phyloP scores from a whole-genome alignment of 1,140 invertebrate species.

The Micrasema minimum region DNA sequence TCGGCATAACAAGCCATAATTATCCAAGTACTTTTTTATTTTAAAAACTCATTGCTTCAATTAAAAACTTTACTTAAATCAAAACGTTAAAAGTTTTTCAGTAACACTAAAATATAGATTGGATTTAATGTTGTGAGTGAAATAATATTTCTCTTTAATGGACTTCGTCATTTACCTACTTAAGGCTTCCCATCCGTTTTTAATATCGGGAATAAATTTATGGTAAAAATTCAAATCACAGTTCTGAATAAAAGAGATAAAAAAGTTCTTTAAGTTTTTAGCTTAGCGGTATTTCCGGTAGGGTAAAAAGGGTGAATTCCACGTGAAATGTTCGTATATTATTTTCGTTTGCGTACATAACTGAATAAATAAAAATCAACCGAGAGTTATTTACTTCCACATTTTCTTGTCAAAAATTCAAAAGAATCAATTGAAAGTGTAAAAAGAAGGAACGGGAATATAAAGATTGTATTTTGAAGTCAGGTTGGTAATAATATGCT shows the following conservation, averaged over 20 bases:
- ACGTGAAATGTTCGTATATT: constrained; percentile 23
- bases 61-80: too few species aligned
- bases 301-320: constrained; percentile 28
- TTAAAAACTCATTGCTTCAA: too few species aligned
- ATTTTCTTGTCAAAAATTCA: neutral
- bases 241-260: constrained; percentile 11
- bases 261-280: neutral
- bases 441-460: constrained; percentile 15
- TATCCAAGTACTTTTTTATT: too few species aligned
- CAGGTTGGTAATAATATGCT: constrained; percentile 1
- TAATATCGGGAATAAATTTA: constrained; percentile 29
- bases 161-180: too few species aligned
- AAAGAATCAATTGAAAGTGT: constrained; percentile 18
- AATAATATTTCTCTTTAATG: too few species aligned
- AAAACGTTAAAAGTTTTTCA: too few species aligned
- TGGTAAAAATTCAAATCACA: constrained; percentile 5
- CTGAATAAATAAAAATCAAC: constrained; percentile 26
- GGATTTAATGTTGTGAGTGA: too few species aligned
- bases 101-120: too few species aligned
- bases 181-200: too few species aligned
- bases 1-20: too few species aligned
- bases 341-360: constrained; percentile 7
- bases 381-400: neutral
- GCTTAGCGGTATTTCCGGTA: neutral
- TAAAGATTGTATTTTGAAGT: constrained; percentile 3